Evolutionary conservation across 2,888 invertebrate species (phyloP), one percentile per base, ranked within the genome.

Genomic region (Drosophila tanythrix): DNA sequence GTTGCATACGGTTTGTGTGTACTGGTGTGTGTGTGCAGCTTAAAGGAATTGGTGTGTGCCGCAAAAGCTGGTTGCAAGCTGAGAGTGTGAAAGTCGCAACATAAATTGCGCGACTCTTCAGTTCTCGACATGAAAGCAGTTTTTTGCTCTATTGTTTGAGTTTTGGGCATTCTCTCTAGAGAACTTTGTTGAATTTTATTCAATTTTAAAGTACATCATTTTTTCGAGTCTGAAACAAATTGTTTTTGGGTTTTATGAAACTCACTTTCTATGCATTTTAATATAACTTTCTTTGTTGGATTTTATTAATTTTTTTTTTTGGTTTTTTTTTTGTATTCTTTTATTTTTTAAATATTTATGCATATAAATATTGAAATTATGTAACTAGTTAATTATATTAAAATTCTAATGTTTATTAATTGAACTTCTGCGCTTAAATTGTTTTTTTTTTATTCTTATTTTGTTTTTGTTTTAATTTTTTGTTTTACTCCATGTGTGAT

Each of bases 351-450:
- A 77, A 77, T 81, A 75, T 62, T 73, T 87, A 78, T 79, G 67
- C 79, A 72, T 88, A 74, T 74, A 74, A 74, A 66, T 88, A 79
- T 80, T 74, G 71, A 76, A 87, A 84, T 81, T 82, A 83, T 88
- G 76, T 82, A 76, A 76, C 76, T 80, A 79, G 67, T 71, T 68
- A 68, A 51, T 69, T 78, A 76, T 85, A 82, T 88, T 89, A 86
- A 88, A 84, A 88, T 78, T 84, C 90, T 90, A 90, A 89, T 74
- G 80, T 86, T 73, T 89, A 88, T 90, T 90, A 90, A 90, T 90
- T 90, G 90, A 90, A 90, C 90, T 89, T 79, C 85, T 86, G 91
- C 88, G 91, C 84, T 86, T 91, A 82, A 87, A 74, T 72, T 63
- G 68, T 62, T 70, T 67, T 64, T 21, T 21, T 59, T 55, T 48